Evolutionary conservation across 2,797 vertebrate species (phyloP), one percentile per base, ranked within the genome.

Genomic region (Perodicticus potto): DNA sequence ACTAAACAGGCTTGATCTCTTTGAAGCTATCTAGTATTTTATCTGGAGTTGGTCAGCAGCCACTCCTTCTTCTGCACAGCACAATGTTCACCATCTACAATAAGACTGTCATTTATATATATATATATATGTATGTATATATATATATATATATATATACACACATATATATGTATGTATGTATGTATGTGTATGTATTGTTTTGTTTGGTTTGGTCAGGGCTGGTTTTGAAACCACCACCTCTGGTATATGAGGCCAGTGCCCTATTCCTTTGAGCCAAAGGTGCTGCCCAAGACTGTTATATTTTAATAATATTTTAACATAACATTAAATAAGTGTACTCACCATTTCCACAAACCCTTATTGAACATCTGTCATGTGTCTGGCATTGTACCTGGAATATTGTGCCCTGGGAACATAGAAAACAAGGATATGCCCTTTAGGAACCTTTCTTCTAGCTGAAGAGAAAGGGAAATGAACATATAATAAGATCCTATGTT

Each of bases 281-380:
- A 40, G 40, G 40, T 40, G 40, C 40, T 40, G 40, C 70, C 72
- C 19, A 53, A 91, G 63, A 25, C 70, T 77, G 49, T 82, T 91
- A 77, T 81, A 88, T 72, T 86, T 45, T 40, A 89, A 10, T 86
- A 40, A 40, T 40, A 40, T 40, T 40, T 40, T 40, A 40, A 40
- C 40, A 32, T 53, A 84, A 84, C 77, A 80, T 96, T 85, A 87
- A 86, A 84, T 89, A 57, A 94, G 25, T 87, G 69, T 70, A 84
- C 86, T 95, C 11, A 5, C 91, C 80, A 57, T 82, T 96, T 97
- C 86, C 59, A 86, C 27, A 59, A 86, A 89, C 32, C 11, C 45
- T 69, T 70, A n/a, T 74, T 74, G 82, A 96, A 74, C 25, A 90
- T 45, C 76, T 87, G 49, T 25, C 78, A 19, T 59, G 20, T 91